These are phyloP conservation scores for Apistogramma diplotaenia DNA, from an alignment of 2,113 vertebrate genomes.

Conservation along the genomic window DNA sequence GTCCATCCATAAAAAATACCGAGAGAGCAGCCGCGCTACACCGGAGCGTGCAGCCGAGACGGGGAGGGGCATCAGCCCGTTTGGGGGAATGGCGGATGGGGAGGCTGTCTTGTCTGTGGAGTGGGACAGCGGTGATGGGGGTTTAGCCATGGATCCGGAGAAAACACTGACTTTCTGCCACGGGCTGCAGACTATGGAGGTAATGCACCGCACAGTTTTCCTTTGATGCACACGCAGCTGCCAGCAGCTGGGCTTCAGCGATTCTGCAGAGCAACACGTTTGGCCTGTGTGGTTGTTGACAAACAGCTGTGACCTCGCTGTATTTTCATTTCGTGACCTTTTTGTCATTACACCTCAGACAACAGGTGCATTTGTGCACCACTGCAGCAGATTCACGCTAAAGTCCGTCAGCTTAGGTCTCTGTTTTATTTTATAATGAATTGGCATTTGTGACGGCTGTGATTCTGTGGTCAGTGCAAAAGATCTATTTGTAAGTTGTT, in stretches of 20 bases:
- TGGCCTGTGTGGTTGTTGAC: conserved; percentile 43
- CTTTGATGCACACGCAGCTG: conserved; percentile 23
- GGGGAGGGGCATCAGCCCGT: conserved; percentile 52
- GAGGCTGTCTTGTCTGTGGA: conserved; percentile 50
- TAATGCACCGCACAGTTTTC: conserved; percentile 30
- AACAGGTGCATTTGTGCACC: not conserved
- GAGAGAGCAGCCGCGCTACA: not conserved
- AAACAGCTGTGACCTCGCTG: conserved; percentile 47
- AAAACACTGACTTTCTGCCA: conserved; percentile 75
- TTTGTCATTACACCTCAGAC: not conserved
- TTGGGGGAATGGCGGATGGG: conserved; percentile 65
- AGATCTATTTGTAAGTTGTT: not conserved
- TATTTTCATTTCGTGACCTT: not conserved
- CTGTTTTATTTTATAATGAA: not conserved
- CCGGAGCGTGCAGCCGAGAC: conserved; percentile 10
- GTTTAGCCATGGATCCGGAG: conserved; percentile 73
- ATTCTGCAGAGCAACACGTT: conserved; percentile 54
- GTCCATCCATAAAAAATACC: not conserved
- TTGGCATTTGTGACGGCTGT: not conserved
- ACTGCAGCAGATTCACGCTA: conserved; percentile 30
- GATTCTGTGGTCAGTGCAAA: not conserved
- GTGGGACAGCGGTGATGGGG: conserved; percentile 61
- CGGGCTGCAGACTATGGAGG: conserved; percentile 68
- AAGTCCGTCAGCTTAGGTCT: not conserved
- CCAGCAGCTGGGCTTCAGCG: conserved; percentile 59